phyloP scores from a whole-genome alignment of 2,888 invertebrate species.

The Norana najaformis region DNA sequence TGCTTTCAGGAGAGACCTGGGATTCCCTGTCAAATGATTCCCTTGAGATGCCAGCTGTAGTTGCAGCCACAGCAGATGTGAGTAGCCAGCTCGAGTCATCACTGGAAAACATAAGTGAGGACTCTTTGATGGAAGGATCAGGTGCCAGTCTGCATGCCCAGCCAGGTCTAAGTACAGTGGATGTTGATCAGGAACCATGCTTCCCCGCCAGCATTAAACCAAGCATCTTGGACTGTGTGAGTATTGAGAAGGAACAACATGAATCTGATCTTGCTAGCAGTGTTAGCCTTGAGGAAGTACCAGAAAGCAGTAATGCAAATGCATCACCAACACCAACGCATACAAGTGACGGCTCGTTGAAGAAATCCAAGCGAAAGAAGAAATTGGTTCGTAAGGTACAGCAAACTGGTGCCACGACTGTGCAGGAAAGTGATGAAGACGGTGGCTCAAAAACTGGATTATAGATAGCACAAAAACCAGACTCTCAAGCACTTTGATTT shows the following conservation, averaged over 20 bases:
- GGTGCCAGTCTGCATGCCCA: not conserved
- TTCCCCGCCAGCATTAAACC: not conserved
- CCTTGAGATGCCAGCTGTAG: not conserved
- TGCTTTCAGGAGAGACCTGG: not conserved
- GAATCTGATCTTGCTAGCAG: not conserved
- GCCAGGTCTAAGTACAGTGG: not conserved
- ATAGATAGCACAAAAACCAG: not conserved
- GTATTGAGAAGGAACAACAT: not conserved
- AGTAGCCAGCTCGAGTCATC: not conserved
- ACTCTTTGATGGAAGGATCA: not conserved
- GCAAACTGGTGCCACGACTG: not conserved
- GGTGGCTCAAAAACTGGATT: not conserved
- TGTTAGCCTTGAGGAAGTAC: not conserved
- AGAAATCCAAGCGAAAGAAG: constrained; percentile 5
- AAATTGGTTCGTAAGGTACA: not conserved
- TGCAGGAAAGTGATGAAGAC: not conserved
- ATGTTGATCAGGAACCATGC: not conserved
- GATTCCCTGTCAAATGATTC: constrained; percentile 17
- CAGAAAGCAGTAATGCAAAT: not conserved
- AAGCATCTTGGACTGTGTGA: not conserved
- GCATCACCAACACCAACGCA: not conserved
- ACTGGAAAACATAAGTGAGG: constrained; percentile 6
- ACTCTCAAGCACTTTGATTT: not conserved
- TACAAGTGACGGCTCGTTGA: not conserved
- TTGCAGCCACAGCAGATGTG: not conserved